phyloP scores from a whole-genome alignment of 2,888 invertebrate species.

The Gymnosoma rotundatum region DNA sequence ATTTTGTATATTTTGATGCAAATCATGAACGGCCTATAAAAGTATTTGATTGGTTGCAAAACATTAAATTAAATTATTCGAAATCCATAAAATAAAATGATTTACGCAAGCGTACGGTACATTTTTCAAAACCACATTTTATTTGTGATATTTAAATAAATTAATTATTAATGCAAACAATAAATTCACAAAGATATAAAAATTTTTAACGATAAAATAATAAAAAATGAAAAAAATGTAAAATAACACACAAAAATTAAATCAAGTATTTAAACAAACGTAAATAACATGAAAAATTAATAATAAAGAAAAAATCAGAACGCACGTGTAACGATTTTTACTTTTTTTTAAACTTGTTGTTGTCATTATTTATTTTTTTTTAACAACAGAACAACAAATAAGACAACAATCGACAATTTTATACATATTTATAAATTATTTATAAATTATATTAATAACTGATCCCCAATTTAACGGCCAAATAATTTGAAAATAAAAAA shows the following conservation, averaged over 20 bases:
- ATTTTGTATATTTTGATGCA: neutral
- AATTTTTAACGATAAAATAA: conserved; percentile 17
- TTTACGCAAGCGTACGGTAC: conserved; percentile 60
- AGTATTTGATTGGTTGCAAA: conserved; percentile 10
- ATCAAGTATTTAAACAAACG: conserved; percentile 72
- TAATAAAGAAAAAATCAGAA: conserved; percentile 74
- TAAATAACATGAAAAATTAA: conserved; percentile 70
- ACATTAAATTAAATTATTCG: neutral
- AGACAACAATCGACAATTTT: neutral
- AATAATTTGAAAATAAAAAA: neutral
- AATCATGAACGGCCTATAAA: conserved; percentile 25
- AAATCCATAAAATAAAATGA: neutral
- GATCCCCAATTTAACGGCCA: conserved; percentile 32
- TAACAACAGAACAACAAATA: conserved; percentile 40
- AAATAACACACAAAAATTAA: conserved; percentile 61
- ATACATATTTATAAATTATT: neutral
- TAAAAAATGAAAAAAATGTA: conserved; percentile 64
- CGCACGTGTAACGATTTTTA: conserved; percentile 74
- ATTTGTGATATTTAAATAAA: conserved; percentile 73
- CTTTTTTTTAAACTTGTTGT: conserved; percentile 2
- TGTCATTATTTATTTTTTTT: conserved; percentile 27
- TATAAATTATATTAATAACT: conserved; percentile 3
- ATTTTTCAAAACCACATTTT: conserved; percentile 31
- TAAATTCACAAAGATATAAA: conserved; percentile 75
- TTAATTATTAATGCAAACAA: conserved; percentile 77